Evolutionary conservation across 2,888 invertebrate genomes (phyloP), one percentile per base, ranked within the genome.

Genomic region (Iphiclides podalirius): DNA sequence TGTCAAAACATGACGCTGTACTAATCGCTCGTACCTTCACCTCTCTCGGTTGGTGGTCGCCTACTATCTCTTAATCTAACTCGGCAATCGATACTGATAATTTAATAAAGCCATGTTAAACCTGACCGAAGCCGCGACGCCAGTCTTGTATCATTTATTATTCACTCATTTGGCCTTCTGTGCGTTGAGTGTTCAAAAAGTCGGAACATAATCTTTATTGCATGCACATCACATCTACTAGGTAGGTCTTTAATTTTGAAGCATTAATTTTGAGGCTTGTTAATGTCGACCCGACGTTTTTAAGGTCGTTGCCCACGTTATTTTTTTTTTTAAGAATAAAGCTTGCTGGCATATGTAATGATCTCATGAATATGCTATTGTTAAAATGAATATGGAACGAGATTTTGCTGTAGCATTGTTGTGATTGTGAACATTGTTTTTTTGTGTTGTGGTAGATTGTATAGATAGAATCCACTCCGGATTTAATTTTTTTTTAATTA

Each of bases 161-260:
- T 52, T 57, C 41, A 54, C 42, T 50, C 50, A 47, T 54, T 53
- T 59, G 65, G 64, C 70, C 66, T 66, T 62, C 67, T 58, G 31
- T 40, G 36, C 50, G 12, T 47, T 42, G 45, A 41, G 37, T 38
- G 46, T 34, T 42, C 38, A 34, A 34, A 42, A 20, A 16, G 47
- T 28, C 37, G 40, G 43, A 37, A 15, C 28, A 16, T 49, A 49
- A 49, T 49, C 43, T 49, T 33, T 49, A 38, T 37, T 43, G 34
- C 37, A 36, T 20, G 36, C 9, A 33, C 33, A 37, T 37, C n/a
- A 36, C 11, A 35, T 26, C 14, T 16, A n/a, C 14, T 13, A 12
- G 16, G 38, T 38, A 23, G 38, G 49, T 49, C 38, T 33, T 43
- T 12, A 43, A 39, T 43, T 49, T 38, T 39, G 43, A 26, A 43